These are phyloP conservation scores for Pristionchus fissidentatus DNA, from an alignment of 2,888 invertebrate species.

Conservation along the genomic window DNA sequence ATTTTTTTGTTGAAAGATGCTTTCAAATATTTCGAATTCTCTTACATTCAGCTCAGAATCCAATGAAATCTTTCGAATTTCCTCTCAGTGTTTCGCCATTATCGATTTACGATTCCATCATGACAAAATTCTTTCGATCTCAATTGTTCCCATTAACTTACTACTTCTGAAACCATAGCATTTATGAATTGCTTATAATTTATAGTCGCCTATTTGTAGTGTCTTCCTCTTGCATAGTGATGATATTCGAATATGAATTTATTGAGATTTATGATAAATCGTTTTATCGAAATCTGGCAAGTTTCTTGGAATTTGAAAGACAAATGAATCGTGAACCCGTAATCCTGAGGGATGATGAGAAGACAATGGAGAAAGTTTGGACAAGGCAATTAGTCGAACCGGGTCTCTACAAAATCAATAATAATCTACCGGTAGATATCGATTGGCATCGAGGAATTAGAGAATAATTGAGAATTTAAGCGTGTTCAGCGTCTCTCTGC, in stretches of 20 bases:
- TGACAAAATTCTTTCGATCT: conserved; percentile 17
- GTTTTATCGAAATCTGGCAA: too few relatives aligned
- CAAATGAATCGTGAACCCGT: conserved; percentile 39
- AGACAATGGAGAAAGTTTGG: background rate
- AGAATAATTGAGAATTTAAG: background rate
- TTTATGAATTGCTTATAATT: too few relatives aligned
- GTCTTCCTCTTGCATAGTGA: too few relatives aligned
- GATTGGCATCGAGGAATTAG: conserved; percentile 22
- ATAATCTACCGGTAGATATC: conserved; percentile 39
- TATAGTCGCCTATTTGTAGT: too few relatives aligned
- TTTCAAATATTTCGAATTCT: conserved; percentile 3
- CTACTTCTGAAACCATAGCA: too few relatives aligned
- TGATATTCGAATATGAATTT: too few relatives aligned
- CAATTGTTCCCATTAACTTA: background rate
- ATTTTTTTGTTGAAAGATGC: conserved; percentile 5
- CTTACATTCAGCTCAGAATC: conserved; percentile 28
- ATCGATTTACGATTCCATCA: conserved; percentile 33
- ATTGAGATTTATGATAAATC: too few relatives aligned
- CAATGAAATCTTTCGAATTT: conserved; percentile 26
- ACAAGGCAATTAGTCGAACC: background rate
- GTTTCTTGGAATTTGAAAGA: conserved; percentile 30
- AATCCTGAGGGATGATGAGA: conserved; percentile 10
- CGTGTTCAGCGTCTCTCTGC: background rate
- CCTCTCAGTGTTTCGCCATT: background rate
- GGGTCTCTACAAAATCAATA: conserved; percentile 4